Conservation (phyloP, 2,888 invertebrate genomes). For the Caradrina kadenii region DNA sequence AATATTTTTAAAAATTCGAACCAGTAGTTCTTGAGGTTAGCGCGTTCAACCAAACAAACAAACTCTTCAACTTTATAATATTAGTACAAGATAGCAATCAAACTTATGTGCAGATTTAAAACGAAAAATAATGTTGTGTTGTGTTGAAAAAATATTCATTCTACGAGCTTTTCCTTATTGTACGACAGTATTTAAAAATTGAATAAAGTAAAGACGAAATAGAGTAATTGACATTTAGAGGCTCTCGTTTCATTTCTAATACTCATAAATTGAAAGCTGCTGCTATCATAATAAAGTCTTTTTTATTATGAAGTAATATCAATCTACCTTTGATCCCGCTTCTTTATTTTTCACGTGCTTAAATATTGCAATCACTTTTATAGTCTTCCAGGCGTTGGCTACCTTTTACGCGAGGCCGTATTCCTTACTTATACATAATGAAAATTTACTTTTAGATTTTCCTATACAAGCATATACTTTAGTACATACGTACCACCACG, state of each 20-base stretch:
- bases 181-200: constrained; percentile 20
- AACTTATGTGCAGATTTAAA: constrained; percentile 21
- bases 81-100: constrained; percentile 30
- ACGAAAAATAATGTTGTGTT: neutral
- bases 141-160: constrained; percentile 17
- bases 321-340: constrained; percentile 58
- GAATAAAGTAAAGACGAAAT: constrained; percentile 45
- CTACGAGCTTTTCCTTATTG: constrained; percentile 10
- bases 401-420: constrained; percentile 30
- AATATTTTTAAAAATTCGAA: too few relatives aligned
- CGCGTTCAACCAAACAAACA: too few relatives aligned
- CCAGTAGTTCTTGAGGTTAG: too few relatives aligned
- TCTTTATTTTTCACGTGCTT: constrained; percentile 61
- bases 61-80: too few relatives aligned
- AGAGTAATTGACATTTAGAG: constrained; percentile 61
- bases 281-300: constrained; percentile 66
- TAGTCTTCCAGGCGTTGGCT: constrained; percentile 38
- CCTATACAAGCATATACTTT: neutral
- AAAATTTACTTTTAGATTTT: constrained; percentile 13
- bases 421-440: constrained; percentile 20
- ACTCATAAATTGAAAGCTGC: constrained; percentile 63
- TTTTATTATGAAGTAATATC: constrained; percentile 67
- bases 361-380: constrained; percentile 62
- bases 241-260: constrained; percentile 58
- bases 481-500: neutral